Conservation (phyloP, 2,797 vertebrate species). For the Threskiornis aethiopicus region DNA sequence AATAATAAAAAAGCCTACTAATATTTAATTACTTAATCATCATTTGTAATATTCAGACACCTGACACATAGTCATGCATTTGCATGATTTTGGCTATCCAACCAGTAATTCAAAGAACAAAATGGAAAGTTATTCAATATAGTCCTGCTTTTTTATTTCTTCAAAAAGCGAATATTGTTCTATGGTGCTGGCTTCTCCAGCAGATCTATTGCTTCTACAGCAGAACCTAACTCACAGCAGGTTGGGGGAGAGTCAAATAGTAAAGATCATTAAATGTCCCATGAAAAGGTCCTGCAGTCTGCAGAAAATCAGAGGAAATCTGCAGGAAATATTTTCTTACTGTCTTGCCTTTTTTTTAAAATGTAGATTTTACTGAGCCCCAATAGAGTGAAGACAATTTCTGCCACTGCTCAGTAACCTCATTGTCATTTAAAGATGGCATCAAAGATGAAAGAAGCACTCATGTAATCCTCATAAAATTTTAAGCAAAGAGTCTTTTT, state of each 20-base stretch:
- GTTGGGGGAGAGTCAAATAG: background rate
- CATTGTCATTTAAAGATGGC: background rate
- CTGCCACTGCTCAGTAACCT: background rate
- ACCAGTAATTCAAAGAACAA: background rate
- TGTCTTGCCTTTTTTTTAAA: background rate
- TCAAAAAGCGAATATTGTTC: background rate
- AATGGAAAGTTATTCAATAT: background rate
- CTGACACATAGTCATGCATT: background rate
- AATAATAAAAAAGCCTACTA: background rate
- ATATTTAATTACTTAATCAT: constrained; percentile 40
- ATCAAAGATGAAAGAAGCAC: background rate
- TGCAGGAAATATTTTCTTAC: background rate
- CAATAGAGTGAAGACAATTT: background rate
- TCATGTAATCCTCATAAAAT: background rate
- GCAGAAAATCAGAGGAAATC: background rate
- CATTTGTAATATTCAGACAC: background rate
- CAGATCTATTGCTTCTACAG: background rate
- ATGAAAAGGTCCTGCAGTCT: background rate
- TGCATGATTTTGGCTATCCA: background rate
- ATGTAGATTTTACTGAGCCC: background rate
- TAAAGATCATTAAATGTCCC: background rate
- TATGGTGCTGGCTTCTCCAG: background rate
- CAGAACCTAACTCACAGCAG: background rate
- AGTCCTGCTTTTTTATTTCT: background rate
- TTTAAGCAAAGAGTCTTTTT: background rate